Evolutionary conservation across 64 coral and sea anemone genomes (phyloP).

Genomic region (Stichodactyla mertensii): DNA sequence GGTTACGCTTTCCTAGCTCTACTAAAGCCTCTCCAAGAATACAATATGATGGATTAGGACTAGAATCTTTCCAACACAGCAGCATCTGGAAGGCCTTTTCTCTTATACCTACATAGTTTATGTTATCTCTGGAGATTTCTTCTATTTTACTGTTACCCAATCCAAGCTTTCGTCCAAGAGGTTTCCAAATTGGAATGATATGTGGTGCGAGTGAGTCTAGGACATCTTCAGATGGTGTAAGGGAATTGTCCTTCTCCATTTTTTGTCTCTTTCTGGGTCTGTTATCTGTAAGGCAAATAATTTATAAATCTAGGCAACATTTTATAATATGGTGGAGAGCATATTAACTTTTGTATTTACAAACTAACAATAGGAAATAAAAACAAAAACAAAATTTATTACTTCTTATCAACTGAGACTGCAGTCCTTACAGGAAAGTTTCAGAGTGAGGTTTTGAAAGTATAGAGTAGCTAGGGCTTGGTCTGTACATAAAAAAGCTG

Average conservation of each 20-base stretch:
- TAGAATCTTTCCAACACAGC: conserved; percentile 44
- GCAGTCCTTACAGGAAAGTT: too few relatives aligned
- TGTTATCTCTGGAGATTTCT: conserved; percentile 50
- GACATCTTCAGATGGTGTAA: conserved; percentile 19
- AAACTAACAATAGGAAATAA: too few relatives aligned
- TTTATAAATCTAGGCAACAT: not conserved
- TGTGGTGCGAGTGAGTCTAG: conserved; percentile 37
- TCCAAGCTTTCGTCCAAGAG: conserved; percentile 50
- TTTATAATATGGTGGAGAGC: too few relatives aligned
- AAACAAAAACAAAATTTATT: too few relatives aligned
- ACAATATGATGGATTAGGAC: conserved; percentile 14
- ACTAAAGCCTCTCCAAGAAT: conserved; percentile 48
- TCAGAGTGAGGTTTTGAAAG: too few relatives aligned
- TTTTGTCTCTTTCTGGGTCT: conserved; percentile 25
- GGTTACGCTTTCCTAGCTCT: conserved; percentile 29
- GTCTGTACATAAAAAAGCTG: too few relatives aligned
- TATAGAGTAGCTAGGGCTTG: too few relatives aligned
- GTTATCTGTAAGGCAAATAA: conserved; percentile 13
- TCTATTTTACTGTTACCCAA: conserved; percentile 54
- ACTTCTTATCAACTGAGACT: too few relatives aligned
- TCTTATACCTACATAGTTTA: conserved; percentile 35
- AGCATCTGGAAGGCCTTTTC: conserved; percentile 75
- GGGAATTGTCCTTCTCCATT: not conserved
- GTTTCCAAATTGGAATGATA: conserved; percentile 48
- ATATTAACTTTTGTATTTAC: too few relatives aligned